Evolutionary conservation across 2,113 vertebrate genomes (phyloP).

Genomic region (pig (Sus scrofa)): T2T-Sscrofa CM000824.6:170276001-170276500

Average conservation of each 20-base stretch:
- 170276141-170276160: too few relatives aligned
- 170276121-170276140: too few relatives aligned
- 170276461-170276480: not conserved
- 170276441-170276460: not conserved
- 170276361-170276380: conserved; percentile 2
- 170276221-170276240: not conserved
- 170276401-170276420: conserved; percentile 34
- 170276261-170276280: not conserved
- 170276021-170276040: not conserved
- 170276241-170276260: not conserved
- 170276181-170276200: too few relatives aligned
- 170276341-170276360: not conserved
- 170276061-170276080: conserved; percentile 35
- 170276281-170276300: not conserved
- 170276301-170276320: not conserved
- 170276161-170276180: too few relatives aligned
- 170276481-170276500: not conserved
- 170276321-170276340: not conserved
- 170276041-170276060: not conserved
- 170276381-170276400: conserved; percentile 1
- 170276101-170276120: too few relatives aligned
- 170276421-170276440: conserved; percentile 18
- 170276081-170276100: not conserved
- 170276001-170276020: not conserved
- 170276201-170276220: not conserved